These are phyloP conservation scores for Drosophila pallidifrons DNA, from an alignment of 1,140 invertebrate species.

Conservation along the genomic window DNA sequence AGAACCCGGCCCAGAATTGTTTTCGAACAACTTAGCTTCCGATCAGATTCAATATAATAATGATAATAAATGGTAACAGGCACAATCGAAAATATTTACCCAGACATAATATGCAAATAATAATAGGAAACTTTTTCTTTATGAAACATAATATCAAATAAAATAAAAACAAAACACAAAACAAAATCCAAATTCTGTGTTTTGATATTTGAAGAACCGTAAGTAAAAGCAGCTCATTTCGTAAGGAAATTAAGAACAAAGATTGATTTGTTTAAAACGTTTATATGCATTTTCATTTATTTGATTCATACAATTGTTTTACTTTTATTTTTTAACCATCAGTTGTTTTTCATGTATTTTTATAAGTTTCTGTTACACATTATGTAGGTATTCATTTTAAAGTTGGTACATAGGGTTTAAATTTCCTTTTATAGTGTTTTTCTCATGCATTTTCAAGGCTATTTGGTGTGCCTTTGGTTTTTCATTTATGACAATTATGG, in stretches of 20 bases:
- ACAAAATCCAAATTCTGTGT: slow-evolving; percentile 32
- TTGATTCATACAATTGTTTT: slow-evolving; percentile 74
- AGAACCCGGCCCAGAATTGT: not conserved
- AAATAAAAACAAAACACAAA: slow-evolving; percentile 63
- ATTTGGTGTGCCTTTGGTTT: slow-evolving; percentile 71
- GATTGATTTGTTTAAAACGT: slow-evolving; percentile 64
- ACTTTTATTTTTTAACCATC: slow-evolving; percentile 65
- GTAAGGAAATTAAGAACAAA: not conserved
- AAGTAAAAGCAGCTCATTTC: not conserved
- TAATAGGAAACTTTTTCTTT: slow-evolving; percentile 58
- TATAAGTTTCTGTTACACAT: slow-evolving; percentile 46
- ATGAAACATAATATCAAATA: slow-evolving; percentile 54
- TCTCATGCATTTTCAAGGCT: slow-evolving; percentile 66
- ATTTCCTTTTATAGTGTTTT: slow-evolving; percentile 62
- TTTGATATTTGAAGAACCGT: not conserved
- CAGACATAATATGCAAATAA: slow-evolving; percentile 62
- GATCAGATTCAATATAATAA: not conserved
- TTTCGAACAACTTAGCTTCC: not conserved
- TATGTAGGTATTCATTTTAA: slow-evolving; percentile 39
- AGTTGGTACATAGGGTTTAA: slow-evolving; percentile 40
- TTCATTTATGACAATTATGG: slow-evolving; percentile 58
- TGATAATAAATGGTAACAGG: slow-evolving; percentile 8
- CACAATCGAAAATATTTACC: slow-evolving; percentile 33
- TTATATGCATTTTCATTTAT: slow-evolving; percentile 83
- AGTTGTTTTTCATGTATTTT: slow-evolving; percentile 58